Conservation (phyloP, 2,113 vertebrate species). For the Sinocyclocheilus anshuiensis region DNA sequence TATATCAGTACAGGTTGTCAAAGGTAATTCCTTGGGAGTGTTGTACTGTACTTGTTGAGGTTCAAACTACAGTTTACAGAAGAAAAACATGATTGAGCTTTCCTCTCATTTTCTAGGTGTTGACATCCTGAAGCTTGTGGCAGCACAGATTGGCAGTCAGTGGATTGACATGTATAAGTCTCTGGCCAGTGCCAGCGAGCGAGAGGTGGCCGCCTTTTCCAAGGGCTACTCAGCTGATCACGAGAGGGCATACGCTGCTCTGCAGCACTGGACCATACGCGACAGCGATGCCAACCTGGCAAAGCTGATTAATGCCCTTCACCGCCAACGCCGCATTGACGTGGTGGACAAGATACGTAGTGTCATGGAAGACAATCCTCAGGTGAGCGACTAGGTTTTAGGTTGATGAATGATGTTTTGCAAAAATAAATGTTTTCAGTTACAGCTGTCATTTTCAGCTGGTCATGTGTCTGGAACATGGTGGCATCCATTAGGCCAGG, state of each 20-base stretch:
- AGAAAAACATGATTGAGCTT: constrained; percentile 5
- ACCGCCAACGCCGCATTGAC: constrained; percentile 88
- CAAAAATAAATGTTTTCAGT: neutral
- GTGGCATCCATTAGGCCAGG: too few relatives aligned
- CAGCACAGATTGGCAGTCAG: constrained; percentile 90
- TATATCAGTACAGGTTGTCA: neutral
- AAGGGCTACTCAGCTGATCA: constrained; percentile 86
- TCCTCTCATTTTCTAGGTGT: constrained; percentile 78
- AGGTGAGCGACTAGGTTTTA: constrained; percentile 72
- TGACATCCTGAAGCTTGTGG: constrained; percentile 93
- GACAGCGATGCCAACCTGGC: constrained; percentile 93
- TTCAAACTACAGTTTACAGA: neutral
- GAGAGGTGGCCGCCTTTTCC: constrained; percentile 91
- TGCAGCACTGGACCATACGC: constrained; percentile 95
- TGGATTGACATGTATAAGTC: constrained; percentile 96
- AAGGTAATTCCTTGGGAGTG: neutral
- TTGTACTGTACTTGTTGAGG: neutral
- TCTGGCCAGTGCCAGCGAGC: constrained; percentile 88
- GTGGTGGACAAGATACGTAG: constrained; percentile 95
- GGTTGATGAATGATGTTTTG: neutral
- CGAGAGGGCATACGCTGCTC: constrained; percentile 88
- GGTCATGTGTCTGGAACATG: neutral
- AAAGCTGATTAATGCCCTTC: constrained; percentile 90
- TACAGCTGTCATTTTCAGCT: neutral
- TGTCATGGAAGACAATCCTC: constrained; percentile 92